Percentiles rank a stretch among this genome's conserved stretches.
Evolutionary conservation across 2,888 invertebrate species (phyloP).

Genomic region (Odontomyia ornata): DNA sequence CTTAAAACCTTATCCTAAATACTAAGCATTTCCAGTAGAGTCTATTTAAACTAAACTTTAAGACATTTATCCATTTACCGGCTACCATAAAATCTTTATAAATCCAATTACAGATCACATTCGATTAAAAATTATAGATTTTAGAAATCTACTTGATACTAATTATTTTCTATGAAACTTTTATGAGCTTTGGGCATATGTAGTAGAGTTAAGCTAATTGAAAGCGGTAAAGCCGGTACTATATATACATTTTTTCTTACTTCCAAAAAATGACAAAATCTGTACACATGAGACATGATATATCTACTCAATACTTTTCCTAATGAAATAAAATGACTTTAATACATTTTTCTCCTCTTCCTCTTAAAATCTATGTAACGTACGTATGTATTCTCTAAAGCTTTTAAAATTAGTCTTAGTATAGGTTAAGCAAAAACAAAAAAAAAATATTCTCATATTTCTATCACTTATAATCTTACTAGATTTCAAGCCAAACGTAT

Average conservation of each 20-base stretch:
- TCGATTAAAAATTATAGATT: too few species aligned
- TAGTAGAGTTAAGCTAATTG: neutral
- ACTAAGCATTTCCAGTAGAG: too few species aligned
- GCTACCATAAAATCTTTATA: too few species aligned
- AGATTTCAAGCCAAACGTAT: neutral
- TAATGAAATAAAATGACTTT: neutral
- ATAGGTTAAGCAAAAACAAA: neutral
- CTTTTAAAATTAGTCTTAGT: constrained; percentile 5
- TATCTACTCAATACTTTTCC: constrained; percentile 6
- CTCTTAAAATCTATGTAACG: neutral
- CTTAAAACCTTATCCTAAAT: too few species aligned
- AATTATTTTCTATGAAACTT: neutral
- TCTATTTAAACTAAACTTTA: too few species aligned
- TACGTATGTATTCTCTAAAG: neutral
- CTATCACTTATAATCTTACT: neutral
- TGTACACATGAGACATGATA: neutral
- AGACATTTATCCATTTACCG: too few species aligned
- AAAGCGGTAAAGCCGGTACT: neutral
- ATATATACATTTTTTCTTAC: neutral
- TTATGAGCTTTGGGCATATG: constrained; percentile 5
- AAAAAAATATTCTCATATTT: neutral
- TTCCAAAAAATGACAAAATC: neutral
- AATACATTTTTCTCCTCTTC: constrained; percentile 12
- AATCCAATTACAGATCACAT: too few species aligned
- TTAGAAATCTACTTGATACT: too few species aligned